These are phyloP conservation scores for Diplodus puntazzo DNA, from an alignment of 2,797 vertebrate species.

Conservation along the genomic window DNA sequence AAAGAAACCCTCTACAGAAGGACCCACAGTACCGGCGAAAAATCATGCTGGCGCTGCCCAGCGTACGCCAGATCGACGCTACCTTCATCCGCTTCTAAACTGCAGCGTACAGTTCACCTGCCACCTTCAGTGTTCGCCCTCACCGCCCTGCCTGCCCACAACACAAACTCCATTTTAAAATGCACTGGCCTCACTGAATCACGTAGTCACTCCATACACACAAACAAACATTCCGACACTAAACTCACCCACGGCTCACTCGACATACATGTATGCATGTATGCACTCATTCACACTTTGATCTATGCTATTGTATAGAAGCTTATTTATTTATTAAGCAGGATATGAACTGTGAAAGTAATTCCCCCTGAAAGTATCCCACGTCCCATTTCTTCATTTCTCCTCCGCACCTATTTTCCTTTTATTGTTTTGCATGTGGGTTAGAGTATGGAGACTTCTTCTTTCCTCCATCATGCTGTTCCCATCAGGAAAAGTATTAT, in stretches of 20 bases:
- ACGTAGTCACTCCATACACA: slow-evolving; percentile 53
- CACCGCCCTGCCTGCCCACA: slow-evolving; percentile 40
- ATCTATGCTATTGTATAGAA: slow-evolving; percentile 66
- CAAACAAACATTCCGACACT: slow-evolving; percentile 65
- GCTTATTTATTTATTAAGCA: slow-evolving; percentile 76
- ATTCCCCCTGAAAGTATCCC: slow-evolving; percentile 34
- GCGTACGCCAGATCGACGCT: slow-evolving; percentile 96
- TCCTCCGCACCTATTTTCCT: slow-evolving; percentile 39
- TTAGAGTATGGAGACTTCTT: slow-evolving; percentile 23
- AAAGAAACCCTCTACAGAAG: slow-evolving; percentile 96
- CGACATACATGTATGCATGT: slow-evolving; percentile 72
- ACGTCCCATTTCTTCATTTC: slow-evolving; percentile 28
- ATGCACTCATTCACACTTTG: slow-evolving; percentile 68
- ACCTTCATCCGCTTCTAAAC: slow-evolving; percentile 97
- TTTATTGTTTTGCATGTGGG: slow-evolving; percentile 65
- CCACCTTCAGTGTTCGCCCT: slow-evolving; percentile 61
- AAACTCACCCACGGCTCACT: slow-evolving; percentile 53
- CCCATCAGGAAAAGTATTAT: slow-evolving; percentile 38
- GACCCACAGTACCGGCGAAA: slow-evolving; percentile 98
- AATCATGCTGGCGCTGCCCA: slow-evolving; percentile 96
- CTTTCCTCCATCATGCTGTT: slow-evolving; percentile 20
- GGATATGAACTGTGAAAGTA: slow-evolving; percentile 62
- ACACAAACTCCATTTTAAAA: slow-evolving; percentile 52
- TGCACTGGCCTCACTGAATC: slow-evolving; percentile 55
- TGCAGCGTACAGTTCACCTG: slow-evolving; percentile 45